Evolutionary conservation across 2,113 vertebrate genomes (phyloP).

Genomic region (Antigone vipio): DNA sequence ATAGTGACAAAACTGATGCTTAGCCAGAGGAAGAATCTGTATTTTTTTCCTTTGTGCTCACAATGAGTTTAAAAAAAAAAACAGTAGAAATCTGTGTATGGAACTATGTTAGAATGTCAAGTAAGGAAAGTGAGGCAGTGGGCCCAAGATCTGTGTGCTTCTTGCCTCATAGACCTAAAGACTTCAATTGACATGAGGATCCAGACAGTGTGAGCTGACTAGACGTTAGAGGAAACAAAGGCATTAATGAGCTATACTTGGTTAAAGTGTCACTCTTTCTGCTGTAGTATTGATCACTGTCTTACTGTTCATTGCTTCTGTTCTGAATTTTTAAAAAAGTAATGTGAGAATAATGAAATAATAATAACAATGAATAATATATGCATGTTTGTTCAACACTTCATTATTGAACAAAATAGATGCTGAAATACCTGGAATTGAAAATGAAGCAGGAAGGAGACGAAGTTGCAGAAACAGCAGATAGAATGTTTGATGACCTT

Average conservation of each 20-base stretch:
- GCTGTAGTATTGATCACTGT: neutral
- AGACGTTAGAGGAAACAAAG: neutral
- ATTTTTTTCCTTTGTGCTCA: neutral
- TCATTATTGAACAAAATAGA: slow-evolving; percentile 32
- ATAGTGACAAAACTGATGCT: neutral
- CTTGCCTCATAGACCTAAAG: neutral
- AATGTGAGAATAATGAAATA: neutral
- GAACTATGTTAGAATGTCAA: neutral
- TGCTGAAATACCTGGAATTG: slow-evolving; percentile 57
- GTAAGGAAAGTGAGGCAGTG: neutral
- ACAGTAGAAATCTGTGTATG: neutral
- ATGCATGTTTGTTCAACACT: neutral
- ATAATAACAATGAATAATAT: neutral
- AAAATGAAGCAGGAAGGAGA: slow-evolving; percentile 56
- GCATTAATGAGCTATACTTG: neutral
- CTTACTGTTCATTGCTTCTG: neutral
- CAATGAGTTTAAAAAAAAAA: neutral
- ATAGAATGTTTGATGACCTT: slow-evolving; percentile 64
- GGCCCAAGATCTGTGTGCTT: neutral
- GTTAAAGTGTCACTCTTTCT: neutral
- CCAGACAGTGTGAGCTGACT: neutral
- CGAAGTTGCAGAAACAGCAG: slow-evolving; percentile 24
- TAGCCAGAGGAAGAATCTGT: neutral
- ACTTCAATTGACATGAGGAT: neutral
- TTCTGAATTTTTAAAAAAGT: neutral